These are phyloP conservation scores for Acinonyx jubatus DNA, from an alignment of 2,113 vertebrate species.

Conservation along the genomic window DNA sequence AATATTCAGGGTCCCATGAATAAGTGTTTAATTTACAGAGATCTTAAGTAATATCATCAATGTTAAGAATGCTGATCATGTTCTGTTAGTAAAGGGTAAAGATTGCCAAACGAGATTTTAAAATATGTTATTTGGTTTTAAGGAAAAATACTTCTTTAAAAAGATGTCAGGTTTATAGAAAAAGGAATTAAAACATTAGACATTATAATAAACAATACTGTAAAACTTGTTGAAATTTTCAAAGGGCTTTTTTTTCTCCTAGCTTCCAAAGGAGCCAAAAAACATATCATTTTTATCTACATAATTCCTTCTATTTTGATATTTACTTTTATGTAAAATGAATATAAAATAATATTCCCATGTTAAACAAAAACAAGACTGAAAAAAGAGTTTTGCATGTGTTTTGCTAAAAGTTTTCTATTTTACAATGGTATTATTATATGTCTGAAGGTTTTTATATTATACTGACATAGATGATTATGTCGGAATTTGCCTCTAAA, in stretches of 20 bases:
- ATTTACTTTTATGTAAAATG: neutral
- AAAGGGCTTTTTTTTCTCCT: neutral
- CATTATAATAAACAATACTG: neutral
- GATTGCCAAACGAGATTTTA: neutral
- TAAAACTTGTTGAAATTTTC: neutral
- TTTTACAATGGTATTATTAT: neutral
- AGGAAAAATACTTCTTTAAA: neutral
- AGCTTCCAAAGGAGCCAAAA: neutral
- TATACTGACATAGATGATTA: neutral
- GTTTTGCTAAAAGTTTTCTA: neutral
- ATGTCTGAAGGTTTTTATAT: neutral
- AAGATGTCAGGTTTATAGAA: neutral
- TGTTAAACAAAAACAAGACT: neutral
- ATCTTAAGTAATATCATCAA: neutral
- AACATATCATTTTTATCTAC: neutral
- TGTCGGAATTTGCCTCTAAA: neutral
- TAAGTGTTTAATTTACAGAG: neutral
- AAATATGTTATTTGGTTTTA: neutral
- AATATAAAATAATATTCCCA: neutral
- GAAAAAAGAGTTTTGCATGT: neutral
- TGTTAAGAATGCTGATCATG: neutral
- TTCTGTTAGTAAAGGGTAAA: neutral
- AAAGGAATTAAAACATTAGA: neutral
- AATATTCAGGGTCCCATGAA: conserved; percentile 45
- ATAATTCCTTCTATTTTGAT: neutral